Percentiles rank a stretch among this genome's conserved stretches.
Evolutionary conservation across 1,140 invertebrate genomes (phyloP).

Genomic region (Drosophila ironensis): DNA sequence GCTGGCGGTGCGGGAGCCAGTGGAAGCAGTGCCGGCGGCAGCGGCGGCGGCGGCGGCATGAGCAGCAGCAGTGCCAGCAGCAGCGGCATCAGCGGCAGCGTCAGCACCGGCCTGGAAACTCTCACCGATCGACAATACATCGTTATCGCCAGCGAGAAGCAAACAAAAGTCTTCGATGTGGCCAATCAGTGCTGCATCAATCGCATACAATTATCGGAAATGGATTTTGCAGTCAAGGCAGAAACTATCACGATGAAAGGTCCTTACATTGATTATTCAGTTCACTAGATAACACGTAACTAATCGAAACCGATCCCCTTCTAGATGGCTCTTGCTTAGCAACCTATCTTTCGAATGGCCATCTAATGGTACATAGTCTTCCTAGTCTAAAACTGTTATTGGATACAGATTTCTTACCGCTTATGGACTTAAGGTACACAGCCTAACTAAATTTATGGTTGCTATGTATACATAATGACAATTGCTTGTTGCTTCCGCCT

Average conservation of each 20-base stretch:
- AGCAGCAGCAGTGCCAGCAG: slow-evolving; percentile 74
- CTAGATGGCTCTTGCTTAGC: slow-evolving; percentile 96
- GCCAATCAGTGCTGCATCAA: slow-evolving; percentile 96
- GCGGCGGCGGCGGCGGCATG: slow-evolving; percentile 64
- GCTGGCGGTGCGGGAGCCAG: not conserved
- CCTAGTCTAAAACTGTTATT: slow-evolving; percentile 95
- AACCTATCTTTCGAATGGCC: slow-evolving; percentile 96
- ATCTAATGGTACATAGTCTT: slow-evolving; percentile 94
- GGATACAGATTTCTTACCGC: slow-evolving; percentile 96
- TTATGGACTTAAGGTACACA: slow-evolving; percentile 97
- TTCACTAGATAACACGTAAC: not conserved
- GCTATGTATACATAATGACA: not conserved
- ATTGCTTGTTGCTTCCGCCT: not conserved
- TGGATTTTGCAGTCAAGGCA: slow-evolving; percentile 96
- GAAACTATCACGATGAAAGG: slow-evolving; percentile 97
- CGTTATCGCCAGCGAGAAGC: slow-evolving; percentile 96
- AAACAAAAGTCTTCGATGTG: slow-evolving; percentile 95
- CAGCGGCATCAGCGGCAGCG: slow-evolving; percentile 82
- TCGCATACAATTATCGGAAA: slow-evolving; percentile 91
- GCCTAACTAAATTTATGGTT: slow-evolving; percentile 78
- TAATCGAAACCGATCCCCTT: not conserved
- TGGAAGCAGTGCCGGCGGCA: not conserved
- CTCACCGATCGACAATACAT: slow-evolving; percentile 94
- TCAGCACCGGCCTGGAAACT: slow-evolving; percentile 82
- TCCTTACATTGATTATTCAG: slow-evolving; percentile 74